Evolutionary conservation across 2,888 invertebrate genomes (phyloP).

Genomic region (Spodoptera littoralis): DNA sequence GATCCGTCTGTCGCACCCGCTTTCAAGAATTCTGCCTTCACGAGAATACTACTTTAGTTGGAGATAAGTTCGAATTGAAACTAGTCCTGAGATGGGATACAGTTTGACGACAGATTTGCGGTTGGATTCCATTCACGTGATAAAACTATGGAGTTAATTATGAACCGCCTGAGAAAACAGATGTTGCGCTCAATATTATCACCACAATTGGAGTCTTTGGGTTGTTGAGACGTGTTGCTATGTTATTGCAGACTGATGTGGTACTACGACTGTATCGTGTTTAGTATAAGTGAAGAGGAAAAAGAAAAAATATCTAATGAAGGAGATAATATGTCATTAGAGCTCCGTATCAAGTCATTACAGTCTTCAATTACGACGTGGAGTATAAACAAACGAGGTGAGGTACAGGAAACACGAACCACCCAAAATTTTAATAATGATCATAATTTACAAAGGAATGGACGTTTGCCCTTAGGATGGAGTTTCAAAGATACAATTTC

Average conservation of each 20-base stretch:
- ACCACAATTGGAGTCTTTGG: neutral
- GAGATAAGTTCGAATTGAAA: constrained; percentile 84
- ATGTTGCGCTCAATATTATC: constrained; percentile 8
- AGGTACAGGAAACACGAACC: neutral
- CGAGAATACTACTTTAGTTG: constrained; percentile 81
- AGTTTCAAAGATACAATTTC: constrained; percentile 20
- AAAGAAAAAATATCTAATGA: no score
- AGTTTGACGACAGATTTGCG: constrained; percentile 81
- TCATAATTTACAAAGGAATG: constrained; percentile 4
- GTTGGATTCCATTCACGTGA: constrained; percentile 70
- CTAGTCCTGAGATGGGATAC: constrained; percentile 73
- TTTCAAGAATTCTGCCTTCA: constrained; percentile 75
- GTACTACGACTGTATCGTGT: no score
- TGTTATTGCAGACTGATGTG: no score
- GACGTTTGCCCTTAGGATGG: neutral
- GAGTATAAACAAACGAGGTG: neutral
- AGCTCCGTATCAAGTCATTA: no score
- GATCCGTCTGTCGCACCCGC: constrained; percentile 78
- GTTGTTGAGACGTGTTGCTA: neutral
- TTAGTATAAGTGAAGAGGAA: no score
- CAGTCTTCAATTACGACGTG: no score
- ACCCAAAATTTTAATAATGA: constrained; percentile 1
- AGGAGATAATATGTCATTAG: no score
- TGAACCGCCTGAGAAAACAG: constrained; percentile 19
- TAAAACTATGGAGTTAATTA: constrained; percentile 55